Base-by-base conservation (phyloP, 2,113 vertebrate genomes). In the Lasiurus cinereus region DNA sequence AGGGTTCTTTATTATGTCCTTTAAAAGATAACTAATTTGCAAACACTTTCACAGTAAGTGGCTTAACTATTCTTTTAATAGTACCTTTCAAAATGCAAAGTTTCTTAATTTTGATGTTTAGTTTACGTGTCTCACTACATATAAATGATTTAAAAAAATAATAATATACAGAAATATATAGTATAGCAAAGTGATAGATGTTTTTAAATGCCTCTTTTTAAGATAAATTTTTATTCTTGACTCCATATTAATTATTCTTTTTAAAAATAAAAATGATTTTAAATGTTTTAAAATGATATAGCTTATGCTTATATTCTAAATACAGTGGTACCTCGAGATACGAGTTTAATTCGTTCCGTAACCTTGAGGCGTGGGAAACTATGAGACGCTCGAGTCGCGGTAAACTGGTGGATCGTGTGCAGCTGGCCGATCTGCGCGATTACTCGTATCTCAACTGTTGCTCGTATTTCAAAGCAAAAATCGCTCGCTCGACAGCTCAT, bases 131-230 rank as follows among this genome's bases (percentile, higher is more conserved):
- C 27, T 52, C 43, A 19, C 33, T 31, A 56, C 48, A 39, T 24
- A n/a, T 27, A 43, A 46, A 24, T 73, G 36, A 78, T 52, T 85
- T 66, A 70, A 69, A 88, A 89, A 90, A 48, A 80, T 8, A 84
- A 1, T 66, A 77, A 29, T 62, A 27, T 73, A 67, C 21, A 87
- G 10, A 64, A 83, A 78, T 19, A 78, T 73, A 33, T 31, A 18
- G 36, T 46, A 39, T 69, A 90, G 27, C 66, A 85, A 87, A 73
- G 69, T 52, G 11, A 56, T 54, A 50, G 27, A 6, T 48, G 64
- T 19, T 91, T 93, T 73, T 43, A 91, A 93, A 69, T 91, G 8
- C 11, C 6, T 87, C 4, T 77, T 84, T 80, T 88, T 79, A 93
- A 95, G 9, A 59, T 88, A 56, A 46, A 52, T 93, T 87, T 11